phyloP scores from a whole-genome alignment of 2,797 vertebrate genomes.

The Anguilla marmorata region DNA sequence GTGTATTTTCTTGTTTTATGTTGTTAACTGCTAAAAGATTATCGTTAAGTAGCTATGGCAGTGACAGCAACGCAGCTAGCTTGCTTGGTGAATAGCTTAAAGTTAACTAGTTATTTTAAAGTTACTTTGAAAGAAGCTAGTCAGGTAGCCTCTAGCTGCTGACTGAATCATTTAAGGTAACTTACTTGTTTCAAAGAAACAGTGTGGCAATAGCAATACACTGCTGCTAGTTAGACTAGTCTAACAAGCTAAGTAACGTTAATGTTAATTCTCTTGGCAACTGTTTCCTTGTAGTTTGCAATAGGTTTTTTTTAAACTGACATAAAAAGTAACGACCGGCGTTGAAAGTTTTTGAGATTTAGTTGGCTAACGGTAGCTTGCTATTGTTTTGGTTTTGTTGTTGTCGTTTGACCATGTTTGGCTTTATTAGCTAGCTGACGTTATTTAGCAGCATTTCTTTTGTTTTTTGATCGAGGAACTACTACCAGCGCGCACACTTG shows the following conservation, averaged over 20 bases:
- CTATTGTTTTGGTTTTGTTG: not conserved
- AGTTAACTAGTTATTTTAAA: not conserved
- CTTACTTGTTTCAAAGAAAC: not conserved
- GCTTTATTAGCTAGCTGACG: not conserved
- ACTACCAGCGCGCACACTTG: not conserved
- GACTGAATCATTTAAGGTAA: not conserved
- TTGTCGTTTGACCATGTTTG: not conserved
- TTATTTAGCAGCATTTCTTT: not conserved
- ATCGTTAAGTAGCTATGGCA: not conserved
- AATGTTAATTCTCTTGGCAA: not conserved
- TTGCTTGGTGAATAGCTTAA: not conserved
- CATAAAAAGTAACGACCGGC: not conserved
- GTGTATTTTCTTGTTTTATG: slow-evolving; percentile 49
- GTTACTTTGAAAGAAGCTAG: not conserved
- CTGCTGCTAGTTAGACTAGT: not conserved
- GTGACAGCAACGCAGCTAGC: not conserved
- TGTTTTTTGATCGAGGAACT: not conserved
- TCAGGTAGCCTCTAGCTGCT: not conserved
- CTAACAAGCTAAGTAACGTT: too few relatives aligned
- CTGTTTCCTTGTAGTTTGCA: not conserved
- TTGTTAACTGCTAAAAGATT: not conserved
- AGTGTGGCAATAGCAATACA: not conserved
- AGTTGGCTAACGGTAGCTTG: not conserved
- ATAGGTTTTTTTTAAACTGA: not conserved
- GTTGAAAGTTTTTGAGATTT: not conserved